These are phyloP conservation scores for Ictidomys tridecemlineatus DNA, from an alignment of 2,113 vertebrate genomes.

Conservation along the genomic window DNA sequence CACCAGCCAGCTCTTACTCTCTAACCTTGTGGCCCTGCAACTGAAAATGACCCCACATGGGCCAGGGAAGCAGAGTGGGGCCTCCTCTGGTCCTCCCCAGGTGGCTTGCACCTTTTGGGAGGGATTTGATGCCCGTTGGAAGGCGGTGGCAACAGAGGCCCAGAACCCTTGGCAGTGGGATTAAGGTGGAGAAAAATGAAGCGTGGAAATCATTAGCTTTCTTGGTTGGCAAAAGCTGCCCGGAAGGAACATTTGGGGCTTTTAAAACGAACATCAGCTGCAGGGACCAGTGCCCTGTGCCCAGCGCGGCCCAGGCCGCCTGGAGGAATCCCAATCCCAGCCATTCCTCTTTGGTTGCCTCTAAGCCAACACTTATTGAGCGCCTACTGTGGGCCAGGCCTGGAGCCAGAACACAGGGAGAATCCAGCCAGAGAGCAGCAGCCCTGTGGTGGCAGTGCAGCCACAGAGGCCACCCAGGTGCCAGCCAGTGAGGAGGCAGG, in stretches of 20 bases:
- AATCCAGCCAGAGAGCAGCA: slow-evolving; percentile 73
- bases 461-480: slow-evolving; percentile 64
- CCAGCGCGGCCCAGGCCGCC: slow-evolving; percentile 42
- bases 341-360: neutral
- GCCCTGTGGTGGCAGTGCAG: slow-evolving; percentile 60
- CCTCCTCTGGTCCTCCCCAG: neutral
- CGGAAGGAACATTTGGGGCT: slow-evolving; percentile 78
- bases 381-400: slow-evolving; percentile 81
- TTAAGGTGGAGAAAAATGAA: slow-evolving; percentile 79
- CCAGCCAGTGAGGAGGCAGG: slow-evolving; percentile 57
- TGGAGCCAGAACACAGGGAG: slow-evolving; percentile 64
- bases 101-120: slow-evolving; percentile 16
- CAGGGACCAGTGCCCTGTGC: slow-evolving; percentile 61
- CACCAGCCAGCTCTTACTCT: neutral
- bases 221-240: slow-evolving; percentile 70
- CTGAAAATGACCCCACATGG: neutral
- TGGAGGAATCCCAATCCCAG: slow-evolving; percentile 38
- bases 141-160: slow-evolving; percentile 28
- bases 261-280: slow-evolving; percentile 79
- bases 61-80: neutral
- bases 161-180: slow-evolving; percentile 70
- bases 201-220: slow-evolving; percentile 78
- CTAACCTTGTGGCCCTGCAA: neutral
- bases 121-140: slow-evolving; percentile 29
- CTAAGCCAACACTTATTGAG: slow-evolving; percentile 76